Conservation (phyloP, 2,888 invertebrate species). For the Cancer borealis region DNA sequence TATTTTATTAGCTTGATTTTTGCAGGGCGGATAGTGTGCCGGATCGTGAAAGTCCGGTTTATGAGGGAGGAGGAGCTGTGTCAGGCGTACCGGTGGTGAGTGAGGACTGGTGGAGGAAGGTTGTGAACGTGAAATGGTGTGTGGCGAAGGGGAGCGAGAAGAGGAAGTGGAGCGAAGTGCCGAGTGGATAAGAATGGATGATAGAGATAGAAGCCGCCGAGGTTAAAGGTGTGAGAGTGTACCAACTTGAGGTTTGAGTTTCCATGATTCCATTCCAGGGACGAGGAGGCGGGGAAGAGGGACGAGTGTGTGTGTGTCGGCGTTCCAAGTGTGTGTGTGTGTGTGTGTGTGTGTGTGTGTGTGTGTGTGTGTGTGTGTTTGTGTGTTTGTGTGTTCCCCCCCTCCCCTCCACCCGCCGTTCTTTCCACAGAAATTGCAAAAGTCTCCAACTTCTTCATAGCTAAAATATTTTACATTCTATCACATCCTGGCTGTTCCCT, state of each 20-base stretch:
- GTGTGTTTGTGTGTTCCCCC: background rate
- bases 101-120: background rate
- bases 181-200: slow-evolving; percentile 35
- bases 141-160: background rate
- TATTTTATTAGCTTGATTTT: slow-evolving; percentile 43
- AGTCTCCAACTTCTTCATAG: slow-evolving; percentile 34
- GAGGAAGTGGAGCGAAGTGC: slow-evolving; percentile 34
- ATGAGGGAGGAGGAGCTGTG: slow-evolving; percentile 38
- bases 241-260: background rate
- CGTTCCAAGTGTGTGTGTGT: background rate
- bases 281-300: background rate
- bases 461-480: slow-evolving; percentile 13
- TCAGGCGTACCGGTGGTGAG: slow-evolving; percentile 42
- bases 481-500: background rate
- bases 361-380: slow-evolving; percentile 30
- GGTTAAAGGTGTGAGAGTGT: slow-evolving; percentile 26
- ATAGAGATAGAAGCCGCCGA: slow-evolving; percentile 3
- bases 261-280: background rate
- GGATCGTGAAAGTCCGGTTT: background rate
- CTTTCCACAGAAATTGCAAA: slow-evolving; percentile 41
- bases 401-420: background rate
- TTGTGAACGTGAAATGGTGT: slow-evolving; percentile 6
- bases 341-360: slow-evolving; percentile 42
- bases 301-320: background rate
- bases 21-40: background rate